A percentile compares a stretch with the other conserved stretches of the same genome.
Conservation (phyloP, 2,888 invertebrate genomes). For the Gnatocerus cornutus region DNA sequence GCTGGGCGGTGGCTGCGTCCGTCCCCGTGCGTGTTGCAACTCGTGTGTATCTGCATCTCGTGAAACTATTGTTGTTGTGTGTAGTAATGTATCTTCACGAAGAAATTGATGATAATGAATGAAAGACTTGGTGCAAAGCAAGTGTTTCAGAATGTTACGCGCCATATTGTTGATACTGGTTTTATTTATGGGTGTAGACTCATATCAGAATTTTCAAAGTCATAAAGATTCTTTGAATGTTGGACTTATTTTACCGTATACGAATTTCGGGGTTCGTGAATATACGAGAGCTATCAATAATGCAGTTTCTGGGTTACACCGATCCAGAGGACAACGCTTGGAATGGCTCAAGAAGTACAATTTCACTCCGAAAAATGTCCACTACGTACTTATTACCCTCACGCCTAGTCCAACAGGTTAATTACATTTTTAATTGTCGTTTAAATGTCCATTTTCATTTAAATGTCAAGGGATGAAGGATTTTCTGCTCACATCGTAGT, state of each 20-base stretch:
- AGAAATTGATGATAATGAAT: conserved; percentile 40
- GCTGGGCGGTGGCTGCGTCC: conserved; percentile 73
- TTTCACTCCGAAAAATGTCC: conserved; percentile 78
- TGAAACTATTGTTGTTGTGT: conserved; percentile 44
- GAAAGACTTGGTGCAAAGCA: conserved; percentile 21
- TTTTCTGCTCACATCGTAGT: too few species aligned
- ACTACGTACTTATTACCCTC: conserved; percentile 79
- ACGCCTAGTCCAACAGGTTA: conserved; percentile 85
- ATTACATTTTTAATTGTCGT: conserved; percentile 35
- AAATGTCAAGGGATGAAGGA: background rate
- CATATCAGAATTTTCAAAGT: conserved; percentile 56
- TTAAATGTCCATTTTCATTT: conserved; percentile 11
- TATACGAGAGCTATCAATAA: conserved; percentile 79
- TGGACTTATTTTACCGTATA: conserved; percentile 77
- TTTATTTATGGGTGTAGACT: conserved; percentile 57
- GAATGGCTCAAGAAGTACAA: conserved; percentile 78
- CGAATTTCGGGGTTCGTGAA: conserved; percentile 78
- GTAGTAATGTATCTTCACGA: conserved; percentile 36
- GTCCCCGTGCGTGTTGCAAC: conserved; percentile 63
- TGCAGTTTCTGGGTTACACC: conserved; percentile 76
- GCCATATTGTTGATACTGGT: conserved; percentile 58
- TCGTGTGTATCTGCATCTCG: conserved; percentile 57
- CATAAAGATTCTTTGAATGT: conserved; percentile 70
- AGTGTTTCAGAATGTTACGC: conserved; percentile 54
- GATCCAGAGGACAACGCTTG: conserved; percentile 74